These are phyloP conservation scores for Sericinus montela DNA, from an alignment of 2,888 invertebrate species.

Conservation along the genomic window DNA sequence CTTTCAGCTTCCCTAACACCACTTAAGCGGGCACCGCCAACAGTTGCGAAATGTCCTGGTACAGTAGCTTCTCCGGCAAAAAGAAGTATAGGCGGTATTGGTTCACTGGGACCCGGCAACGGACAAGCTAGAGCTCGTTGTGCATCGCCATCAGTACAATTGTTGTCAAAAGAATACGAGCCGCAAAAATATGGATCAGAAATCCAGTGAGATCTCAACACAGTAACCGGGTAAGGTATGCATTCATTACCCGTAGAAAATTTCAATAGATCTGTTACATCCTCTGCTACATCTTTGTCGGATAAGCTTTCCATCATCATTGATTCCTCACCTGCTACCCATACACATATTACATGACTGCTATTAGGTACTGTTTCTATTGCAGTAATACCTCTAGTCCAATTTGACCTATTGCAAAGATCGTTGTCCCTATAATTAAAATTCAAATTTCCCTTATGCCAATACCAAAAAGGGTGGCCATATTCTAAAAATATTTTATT, in stretches of 20 bases:
- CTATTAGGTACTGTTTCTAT: constrained; percentile 85
- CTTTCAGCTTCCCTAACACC: constrained; percentile 89
- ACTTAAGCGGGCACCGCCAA: constrained; percentile 87
- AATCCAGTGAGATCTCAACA: constrained; percentile 86
- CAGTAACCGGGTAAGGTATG: constrained; percentile 83
- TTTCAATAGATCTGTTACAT: constrained; percentile 81
- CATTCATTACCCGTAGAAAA: constrained; percentile 78
- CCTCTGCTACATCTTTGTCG: constrained; percentile 83
- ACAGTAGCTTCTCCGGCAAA: constrained; percentile 92
- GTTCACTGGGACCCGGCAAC: constrained; percentile 79
- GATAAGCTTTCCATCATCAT: constrained; percentile 82
- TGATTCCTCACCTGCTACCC: constrained; percentile 84
- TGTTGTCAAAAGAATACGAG: constrained; percentile 81
- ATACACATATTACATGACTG: constrained; percentile 84
- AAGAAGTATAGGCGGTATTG: constrained; percentile 83
- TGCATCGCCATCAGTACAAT: constrained; percentile 44
- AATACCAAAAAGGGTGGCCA: constrained; percentile 84
- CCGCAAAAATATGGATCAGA: constrained; percentile 86
- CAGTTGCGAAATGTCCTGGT: constrained; percentile 84
- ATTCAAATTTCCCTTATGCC: constrained; percentile 82
- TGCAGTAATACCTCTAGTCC: constrained; percentile 85
- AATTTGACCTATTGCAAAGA: constrained; percentile 76
- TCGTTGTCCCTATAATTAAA: constrained; percentile 81
- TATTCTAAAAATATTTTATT: constrained; percentile 89
- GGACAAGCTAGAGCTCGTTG: constrained; percentile 81